Conservation (phyloP, 2,797 vertebrate species). For the Poecilia velifera region DNA sequence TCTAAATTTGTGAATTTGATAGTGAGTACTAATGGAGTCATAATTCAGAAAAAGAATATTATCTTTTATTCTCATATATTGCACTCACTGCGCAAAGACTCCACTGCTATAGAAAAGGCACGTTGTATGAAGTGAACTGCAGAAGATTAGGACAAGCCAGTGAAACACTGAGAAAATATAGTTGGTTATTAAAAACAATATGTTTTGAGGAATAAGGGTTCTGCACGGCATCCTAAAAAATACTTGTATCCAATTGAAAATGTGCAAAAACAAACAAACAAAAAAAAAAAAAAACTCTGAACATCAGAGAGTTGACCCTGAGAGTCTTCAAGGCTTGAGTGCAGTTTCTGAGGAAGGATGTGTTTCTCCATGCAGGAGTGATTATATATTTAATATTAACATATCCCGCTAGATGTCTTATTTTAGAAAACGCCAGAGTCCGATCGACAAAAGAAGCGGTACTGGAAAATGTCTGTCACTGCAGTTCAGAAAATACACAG, state of each 20-base stretch:
- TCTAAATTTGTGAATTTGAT: background rate
- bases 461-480: background rate
- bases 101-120: background rate
- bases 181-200: background rate
- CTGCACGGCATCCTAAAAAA: background rate
- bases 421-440: background rate
- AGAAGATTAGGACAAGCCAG: background rate
- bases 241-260: background rate
- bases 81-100: background rate
- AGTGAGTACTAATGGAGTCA: background rate
- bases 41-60: background rate
- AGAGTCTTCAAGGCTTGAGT: background rate
- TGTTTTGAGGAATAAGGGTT: background rate
- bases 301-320: background rate
- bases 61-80: too few species aligned
- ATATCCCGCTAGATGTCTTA: background rate
- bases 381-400: background rate
- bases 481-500: background rate
- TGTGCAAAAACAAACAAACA: background rate
- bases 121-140: background rate
- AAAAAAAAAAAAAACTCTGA: too few species aligned
- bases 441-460: background rate
- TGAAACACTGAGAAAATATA: background rate
- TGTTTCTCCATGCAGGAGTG: background rate
- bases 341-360: background rate